A percentile compares a stretch with the other conserved stretches of the same genome.
Evolutionary conservation across 2,888 invertebrate species (phyloP).

Genomic region (Rambutsinella grinnellia): DNA sequence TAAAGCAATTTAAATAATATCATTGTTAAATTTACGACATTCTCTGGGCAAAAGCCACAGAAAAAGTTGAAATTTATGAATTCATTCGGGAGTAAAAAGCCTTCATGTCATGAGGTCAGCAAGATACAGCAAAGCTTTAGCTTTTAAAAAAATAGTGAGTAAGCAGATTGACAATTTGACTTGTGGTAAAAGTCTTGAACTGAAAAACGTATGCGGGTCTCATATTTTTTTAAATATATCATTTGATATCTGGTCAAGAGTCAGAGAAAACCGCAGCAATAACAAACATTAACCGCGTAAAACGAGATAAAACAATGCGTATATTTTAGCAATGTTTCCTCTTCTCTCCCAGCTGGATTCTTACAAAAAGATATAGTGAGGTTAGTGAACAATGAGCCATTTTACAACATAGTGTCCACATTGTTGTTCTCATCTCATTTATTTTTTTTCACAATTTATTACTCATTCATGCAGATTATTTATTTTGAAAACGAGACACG

Average conservation of each 20-base stretch:
- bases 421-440: constrained; percentile 40
- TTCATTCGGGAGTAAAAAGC: neutral
- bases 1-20: neutral
- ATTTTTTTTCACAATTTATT: constrained; percentile 35
- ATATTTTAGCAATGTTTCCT: neutral
- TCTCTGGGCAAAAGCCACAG: too few species aligned
- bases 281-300: neutral
- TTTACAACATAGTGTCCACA: neutral
- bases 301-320: neutral
- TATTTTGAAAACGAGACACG: constrained; percentile 14
- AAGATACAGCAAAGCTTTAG: constrained; percentile 16
- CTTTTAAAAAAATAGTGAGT: neutral
- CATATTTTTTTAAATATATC: neutral
- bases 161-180: constrained; percentile 28
- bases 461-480: constrained; percentile 46
- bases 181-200: constrained; percentile 15
- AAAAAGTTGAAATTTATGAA: too few species aligned
- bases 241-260: neutral
- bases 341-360: constrained; percentile 31
- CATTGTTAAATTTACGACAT: neutral
- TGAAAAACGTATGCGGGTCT: neutral
- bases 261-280: neutral
- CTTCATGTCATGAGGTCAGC: neutral
- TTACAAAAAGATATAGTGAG: neutral
- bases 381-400: constrained; percentile 23